phyloP scores from a whole-genome alignment of 2,888 invertebrate species.

The Sminthurides aquaticus region DNA sequence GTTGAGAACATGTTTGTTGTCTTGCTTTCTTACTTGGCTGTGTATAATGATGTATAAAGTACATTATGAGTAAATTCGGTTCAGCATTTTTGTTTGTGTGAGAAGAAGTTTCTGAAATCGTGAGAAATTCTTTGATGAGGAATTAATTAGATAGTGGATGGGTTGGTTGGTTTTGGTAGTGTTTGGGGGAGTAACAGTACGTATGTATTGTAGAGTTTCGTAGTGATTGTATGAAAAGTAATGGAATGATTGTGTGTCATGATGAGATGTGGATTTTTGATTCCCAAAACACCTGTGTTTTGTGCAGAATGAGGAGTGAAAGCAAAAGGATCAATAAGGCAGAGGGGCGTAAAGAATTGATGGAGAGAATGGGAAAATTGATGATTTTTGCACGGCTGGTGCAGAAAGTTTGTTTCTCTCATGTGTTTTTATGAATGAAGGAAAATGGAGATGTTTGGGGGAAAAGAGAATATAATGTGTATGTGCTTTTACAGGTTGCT shows the following conservation, averaged over 20 bases:
- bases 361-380: background rate
- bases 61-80: background rate
- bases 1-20: no score
- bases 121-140: background rate
- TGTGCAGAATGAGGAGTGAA: no score
- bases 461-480: conserved; percentile 21
- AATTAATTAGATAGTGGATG: background rate
- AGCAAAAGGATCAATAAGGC: background rate
- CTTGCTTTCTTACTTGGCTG: no score
- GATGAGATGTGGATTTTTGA: background rate
- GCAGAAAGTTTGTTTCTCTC: no score
- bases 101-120: background rate
- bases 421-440: no score
- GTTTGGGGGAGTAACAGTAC: no score
- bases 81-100: background rate
- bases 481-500: conserved; percentile 73
- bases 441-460: background rate
- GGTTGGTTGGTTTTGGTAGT: no score
- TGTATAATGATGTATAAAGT: no score
- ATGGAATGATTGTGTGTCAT: background rate
- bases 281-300: background rate
- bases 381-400: background rate
- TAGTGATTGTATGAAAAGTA: background rate
- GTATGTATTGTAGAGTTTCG: no score
- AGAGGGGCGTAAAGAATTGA: background rate